Percentiles rank a stretch among this genome's conserved stretches.
phyloP scores from a whole-genome alignment of 2,113 vertebrate genomes.

The Bubo bubo region DNA sequence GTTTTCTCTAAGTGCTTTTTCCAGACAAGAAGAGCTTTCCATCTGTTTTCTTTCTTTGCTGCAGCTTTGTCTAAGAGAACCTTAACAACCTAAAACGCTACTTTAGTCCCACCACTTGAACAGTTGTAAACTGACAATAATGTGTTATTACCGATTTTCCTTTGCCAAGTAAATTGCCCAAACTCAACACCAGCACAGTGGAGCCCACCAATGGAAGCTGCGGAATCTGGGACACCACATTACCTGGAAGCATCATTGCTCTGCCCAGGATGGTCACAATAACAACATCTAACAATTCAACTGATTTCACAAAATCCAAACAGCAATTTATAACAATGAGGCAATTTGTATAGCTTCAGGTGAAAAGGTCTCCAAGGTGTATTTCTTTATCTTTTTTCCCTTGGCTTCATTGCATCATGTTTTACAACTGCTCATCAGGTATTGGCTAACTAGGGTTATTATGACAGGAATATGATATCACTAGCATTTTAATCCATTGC shows the following conservation, averaged over 20 bases:
- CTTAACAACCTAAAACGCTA: not conserved
- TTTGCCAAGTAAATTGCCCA: not conserved
- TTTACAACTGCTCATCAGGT: conserved; percentile 45
- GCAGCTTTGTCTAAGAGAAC: not conserved
- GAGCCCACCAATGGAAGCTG: not conserved
- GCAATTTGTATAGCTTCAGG: not conserved
- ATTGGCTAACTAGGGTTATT: conserved; percentile 1
- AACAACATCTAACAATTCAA: not conserved
- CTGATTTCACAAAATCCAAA: not conserved
- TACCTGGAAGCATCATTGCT: not conserved
- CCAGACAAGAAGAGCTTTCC: not conserved
- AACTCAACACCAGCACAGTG: not conserved
- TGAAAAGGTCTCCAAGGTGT: conserved; percentile 14
- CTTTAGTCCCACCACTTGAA: not conserved
- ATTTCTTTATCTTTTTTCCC: conserved; percentile 29
- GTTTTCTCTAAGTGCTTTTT: not conserved
- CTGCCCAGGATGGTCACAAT: not conserved
- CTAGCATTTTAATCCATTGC: not conserved
- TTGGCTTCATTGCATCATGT: conserved; percentile 27
- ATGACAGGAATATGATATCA: not conserved
- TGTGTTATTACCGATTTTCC: fast-evolving
- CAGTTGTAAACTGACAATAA: fast-evolving
- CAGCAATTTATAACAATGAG: not conserved
- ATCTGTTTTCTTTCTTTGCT: not conserved
- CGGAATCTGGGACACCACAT: not conserved